phyloP scores from a whole-genome alignment of 2,797 vertebrate species.

The Propithecus perrieri region DNA sequence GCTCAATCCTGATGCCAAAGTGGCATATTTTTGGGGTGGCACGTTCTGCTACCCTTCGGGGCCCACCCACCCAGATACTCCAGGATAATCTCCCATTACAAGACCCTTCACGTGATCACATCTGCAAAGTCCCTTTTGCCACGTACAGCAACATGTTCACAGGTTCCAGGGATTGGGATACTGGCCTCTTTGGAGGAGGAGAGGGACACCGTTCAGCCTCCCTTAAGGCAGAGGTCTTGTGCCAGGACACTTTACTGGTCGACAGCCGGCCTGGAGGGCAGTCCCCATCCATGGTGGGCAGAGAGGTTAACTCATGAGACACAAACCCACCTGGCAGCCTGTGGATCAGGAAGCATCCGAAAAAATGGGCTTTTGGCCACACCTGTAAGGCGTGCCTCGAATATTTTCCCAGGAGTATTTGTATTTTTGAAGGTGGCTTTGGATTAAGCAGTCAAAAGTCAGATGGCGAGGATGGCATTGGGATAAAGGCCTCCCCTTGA shows the following conservation, averaged over 20 bases:
- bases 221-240: background rate
- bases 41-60: background rate
- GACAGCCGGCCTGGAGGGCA: background rate
- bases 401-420: background rate
- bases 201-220: background rate
- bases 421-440: background rate
- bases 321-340: too few species aligned
- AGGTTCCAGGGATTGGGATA: background rate
- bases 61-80: background rate
- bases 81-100: background rate
- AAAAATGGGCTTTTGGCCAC: accelerated
- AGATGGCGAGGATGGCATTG: background rate
- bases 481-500: background rate
- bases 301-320: background rate
- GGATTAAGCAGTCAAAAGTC: background rate
- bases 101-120: background rate
- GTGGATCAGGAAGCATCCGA: background rate
- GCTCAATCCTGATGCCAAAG: background rate
- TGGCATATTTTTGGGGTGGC: background rate
- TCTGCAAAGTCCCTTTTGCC: background rate
- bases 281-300: accelerated
- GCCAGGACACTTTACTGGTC: background rate
- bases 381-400: background rate
- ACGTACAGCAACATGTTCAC: accelerated
- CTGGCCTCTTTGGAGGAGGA: background rate